A percentile compares a stretch with the other conserved stretches of the same genome.
Conservation (phyloP, 2,888 invertebrate species). For the Dicycla oo region DNA sequence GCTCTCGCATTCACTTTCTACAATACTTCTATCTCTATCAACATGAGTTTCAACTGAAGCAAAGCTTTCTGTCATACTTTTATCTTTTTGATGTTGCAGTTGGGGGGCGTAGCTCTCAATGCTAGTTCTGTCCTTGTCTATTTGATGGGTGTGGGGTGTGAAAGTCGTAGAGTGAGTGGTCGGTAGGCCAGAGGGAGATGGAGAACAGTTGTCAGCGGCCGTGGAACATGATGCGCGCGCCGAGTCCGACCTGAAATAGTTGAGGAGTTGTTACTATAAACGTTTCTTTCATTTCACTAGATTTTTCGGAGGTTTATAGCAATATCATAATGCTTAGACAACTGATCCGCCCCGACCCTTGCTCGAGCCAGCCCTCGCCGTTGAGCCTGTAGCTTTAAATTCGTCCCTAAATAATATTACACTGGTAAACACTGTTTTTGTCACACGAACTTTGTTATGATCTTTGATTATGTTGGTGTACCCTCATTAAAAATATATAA, state of each 20-base stretch:
- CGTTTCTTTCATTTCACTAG: background rate
- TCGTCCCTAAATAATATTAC: too few relatives aligned
- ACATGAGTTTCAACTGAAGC: conserved; percentile 47
- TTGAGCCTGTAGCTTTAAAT: too few relatives aligned
- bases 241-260: conserved; percentile 58
- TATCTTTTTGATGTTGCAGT: conserved; percentile 31
- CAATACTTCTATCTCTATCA: conserved; percentile 50
- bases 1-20: conserved; percentile 45
- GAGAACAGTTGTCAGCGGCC: conserved; percentile 60
- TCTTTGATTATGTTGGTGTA: too few relatives aligned
- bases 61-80: conserved; percentile 43
- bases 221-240: conserved; percentile 70
- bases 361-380: too few relatives aligned
- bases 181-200: conserved; percentile 53
- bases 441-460: too few relatives aligned
- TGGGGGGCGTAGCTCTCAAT: conserved; percentile 46
- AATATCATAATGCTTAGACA: too few relatives aligned
- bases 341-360: too few relatives aligned
- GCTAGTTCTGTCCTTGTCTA: conserved; percentile 59
- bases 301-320: background rate
- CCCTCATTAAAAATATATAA: too few relatives aligned
- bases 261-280: background rate
- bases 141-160: conserved; percentile 38
- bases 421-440: too few relatives aligned
- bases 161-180: conserved; percentile 42